phyloP scores from a whole-genome alignment of 2,888 invertebrate genomes.

The Cyclophora punctaria region DNA sequence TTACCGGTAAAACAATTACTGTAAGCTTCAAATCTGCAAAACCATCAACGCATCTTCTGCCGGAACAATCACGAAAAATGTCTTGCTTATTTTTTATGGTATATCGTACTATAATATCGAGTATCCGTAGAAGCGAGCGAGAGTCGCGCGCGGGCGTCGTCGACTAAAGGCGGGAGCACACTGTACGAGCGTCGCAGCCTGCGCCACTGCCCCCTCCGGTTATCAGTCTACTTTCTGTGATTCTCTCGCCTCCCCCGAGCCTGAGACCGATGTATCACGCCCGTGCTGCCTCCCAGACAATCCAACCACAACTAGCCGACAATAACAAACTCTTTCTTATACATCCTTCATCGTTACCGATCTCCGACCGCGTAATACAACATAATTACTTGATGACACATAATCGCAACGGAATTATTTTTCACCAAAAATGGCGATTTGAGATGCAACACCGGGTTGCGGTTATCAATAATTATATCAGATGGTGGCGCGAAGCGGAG shows the following conservation, averaged over 20 bases:
- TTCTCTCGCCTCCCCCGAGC: conserved; percentile 58
- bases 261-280: conserved; percentile 59
- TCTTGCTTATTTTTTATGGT: conserved; percentile 16
- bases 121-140: conserved; percentile 22
- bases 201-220: conserved; percentile 55
- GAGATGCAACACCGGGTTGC: conserved; percentile 23
- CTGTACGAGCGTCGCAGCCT: conserved; percentile 41
- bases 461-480: conserved; percentile 26
- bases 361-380: conserved; percentile 42
- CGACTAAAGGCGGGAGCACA: conserved; percentile 55
- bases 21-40: conserved; percentile 26
- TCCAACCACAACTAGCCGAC: conserved; percentile 32
- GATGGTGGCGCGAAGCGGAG: conserved; percentile 23
- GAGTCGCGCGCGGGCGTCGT: conserved; percentile 46
- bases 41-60: conserved; percentile 33
- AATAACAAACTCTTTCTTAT: conserved; percentile 33
- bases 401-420: conserved; percentile 24
- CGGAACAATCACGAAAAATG: conserved; percentile 24
- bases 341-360: conserved; percentile 27
- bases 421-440: conserved; percentile 29
- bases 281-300: conserved; percentile 34
- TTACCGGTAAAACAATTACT: conserved; percentile 31
- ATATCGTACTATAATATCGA: conserved; percentile 18
- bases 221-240: conserved; percentile 66
- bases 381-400: conserved; percentile 29